These are phyloP conservation scores for Montipora sp. DNA, from an alignment of 64 coral and sea anemone genomes.

Conservation along the genomic window DNA sequence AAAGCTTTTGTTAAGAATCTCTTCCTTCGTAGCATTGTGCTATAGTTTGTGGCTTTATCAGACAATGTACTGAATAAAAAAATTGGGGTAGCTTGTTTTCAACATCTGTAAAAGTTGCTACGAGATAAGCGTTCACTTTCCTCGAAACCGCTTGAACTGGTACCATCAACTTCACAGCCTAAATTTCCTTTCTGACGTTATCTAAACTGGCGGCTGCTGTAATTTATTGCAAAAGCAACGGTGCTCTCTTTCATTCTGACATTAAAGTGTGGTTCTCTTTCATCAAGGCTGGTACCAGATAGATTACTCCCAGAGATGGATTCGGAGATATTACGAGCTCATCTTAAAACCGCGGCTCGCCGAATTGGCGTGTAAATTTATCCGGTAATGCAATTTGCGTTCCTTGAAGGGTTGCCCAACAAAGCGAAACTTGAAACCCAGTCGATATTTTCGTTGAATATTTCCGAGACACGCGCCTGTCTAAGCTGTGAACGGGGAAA, in stretches of 20 bases:
- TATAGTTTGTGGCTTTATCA: background rate
- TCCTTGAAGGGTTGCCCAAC: background rate
- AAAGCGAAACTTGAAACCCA: conserved; percentile 51
- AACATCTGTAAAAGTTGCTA: conserved; percentile 43
- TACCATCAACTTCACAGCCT: background rate
- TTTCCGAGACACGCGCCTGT: conserved; percentile 19
- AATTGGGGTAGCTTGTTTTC: background rate
- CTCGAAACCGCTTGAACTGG: conserved; percentile 1
- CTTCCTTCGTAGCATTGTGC: background rate
- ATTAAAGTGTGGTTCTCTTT: conserved; percentile 30
- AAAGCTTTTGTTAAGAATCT: background rate
- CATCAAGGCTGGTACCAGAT: conserved; percentile 25
- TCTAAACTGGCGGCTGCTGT: conserved; percentile 19
- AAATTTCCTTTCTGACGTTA: conserved; percentile 47
- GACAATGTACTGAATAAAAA: background rate
- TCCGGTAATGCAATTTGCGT: conserved; percentile 35
- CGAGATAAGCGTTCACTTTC: background rate
- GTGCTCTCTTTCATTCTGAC: background rate
- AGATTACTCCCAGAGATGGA: conserved; percentile 16
- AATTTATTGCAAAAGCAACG: conserved; percentile 15
- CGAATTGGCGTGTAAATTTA: conserved; percentile 23
- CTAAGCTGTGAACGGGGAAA: background rate
- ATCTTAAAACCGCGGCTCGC: background rate
- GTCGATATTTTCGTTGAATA: conserved; percentile 39
- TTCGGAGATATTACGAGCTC: conserved; percentile 18